phyloP scores from a whole-genome alignment of 2,888 invertebrate genomes.

The Steinernema scapterisci region DNA sequence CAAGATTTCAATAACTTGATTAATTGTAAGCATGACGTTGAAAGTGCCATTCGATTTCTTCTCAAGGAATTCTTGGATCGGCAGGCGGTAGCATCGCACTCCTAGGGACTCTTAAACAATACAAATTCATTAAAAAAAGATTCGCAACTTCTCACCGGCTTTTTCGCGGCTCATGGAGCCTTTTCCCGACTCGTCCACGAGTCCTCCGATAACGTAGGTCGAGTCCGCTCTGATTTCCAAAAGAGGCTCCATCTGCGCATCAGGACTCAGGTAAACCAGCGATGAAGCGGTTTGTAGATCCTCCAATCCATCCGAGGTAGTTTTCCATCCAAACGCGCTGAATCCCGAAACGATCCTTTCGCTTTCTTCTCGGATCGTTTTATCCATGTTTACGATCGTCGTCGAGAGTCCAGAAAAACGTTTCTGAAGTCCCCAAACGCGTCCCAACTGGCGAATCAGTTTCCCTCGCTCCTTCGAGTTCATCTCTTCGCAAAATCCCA shows the following conservation, averaged over 20 bases:
- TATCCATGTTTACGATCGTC: slow-evolving; percentile 29
- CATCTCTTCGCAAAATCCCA: slow-evolving; percentile 35
- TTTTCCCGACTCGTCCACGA: slow-evolving; percentile 39
- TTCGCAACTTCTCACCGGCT: slow-evolving; percentile 35
- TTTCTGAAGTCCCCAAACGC: slow-evolving; percentile 41
- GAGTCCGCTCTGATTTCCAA: not conserved
- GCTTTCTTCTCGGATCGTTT: not conserved
- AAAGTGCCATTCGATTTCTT: slow-evolving; percentile 33
- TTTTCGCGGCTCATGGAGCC: slow-evolving; percentile 35
- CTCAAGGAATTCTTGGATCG: slow-evolving; percentile 36
- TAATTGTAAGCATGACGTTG: slow-evolving; percentile 40
- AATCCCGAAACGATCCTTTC: slow-evolving; percentile 33
- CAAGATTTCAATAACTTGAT: slow-evolving; percentile 38
- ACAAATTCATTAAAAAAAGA: not conserved
- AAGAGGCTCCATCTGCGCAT: slow-evolving; percentile 35
- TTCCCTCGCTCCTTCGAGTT: slow-evolving; percentile 33
- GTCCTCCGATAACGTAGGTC: slow-evolving; percentile 40
- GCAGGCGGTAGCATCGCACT: slow-evolving; percentile 32
- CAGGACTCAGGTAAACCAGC: slow-evolving; percentile 38
- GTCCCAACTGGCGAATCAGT: slow-evolving; percentile 37
- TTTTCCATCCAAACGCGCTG: slow-evolving; percentile 33
- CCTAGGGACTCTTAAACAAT: slow-evolving; percentile 29
- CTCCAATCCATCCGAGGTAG: not conserved
- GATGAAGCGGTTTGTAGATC: not conserved
- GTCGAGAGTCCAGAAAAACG: slow-evolving; percentile 32